Evolutionary conservation across 1,140 invertebrate species (phyloP).

Genomic region (Lepidurus couesii): DNA sequence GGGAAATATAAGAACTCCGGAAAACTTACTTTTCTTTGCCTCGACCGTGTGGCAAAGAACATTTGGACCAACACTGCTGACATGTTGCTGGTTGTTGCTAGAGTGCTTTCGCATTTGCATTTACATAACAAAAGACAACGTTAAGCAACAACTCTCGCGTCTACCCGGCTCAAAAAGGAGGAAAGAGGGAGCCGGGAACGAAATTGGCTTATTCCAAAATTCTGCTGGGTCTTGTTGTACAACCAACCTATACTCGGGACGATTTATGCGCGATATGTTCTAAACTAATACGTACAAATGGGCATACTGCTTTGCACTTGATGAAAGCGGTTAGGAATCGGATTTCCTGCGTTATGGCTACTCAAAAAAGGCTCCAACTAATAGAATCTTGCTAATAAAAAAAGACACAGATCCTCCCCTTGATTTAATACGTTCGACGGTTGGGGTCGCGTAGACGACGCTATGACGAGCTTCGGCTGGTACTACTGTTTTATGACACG

Average conservation of each 20-base stretch:
- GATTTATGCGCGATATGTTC: too few species aligned
- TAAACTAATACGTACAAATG: too few species aligned
- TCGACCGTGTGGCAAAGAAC: conserved; percentile 8
- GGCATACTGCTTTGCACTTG: not conserved
- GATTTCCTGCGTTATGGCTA: not conserved
- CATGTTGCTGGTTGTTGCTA: conserved; percentile 4
- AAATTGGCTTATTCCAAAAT: not conserved
- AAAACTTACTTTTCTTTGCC: conserved; percentile 19
- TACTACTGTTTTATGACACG: conserved; percentile 19
- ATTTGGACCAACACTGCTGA: conserved; percentile 10
- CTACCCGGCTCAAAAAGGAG: not conserved
- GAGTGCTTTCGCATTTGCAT: conserved; percentile 15
- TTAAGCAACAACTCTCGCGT: conserved; percentile 2
- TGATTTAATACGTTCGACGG: not conserved
- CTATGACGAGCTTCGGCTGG: not conserved
- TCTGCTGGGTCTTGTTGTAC: too few species aligned
- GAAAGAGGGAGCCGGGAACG: not conserved
- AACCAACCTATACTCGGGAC: too few species aligned
- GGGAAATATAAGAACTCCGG: conserved; percentile 12
- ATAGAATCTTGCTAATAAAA: too few species aligned
- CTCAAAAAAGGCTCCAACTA: not conserved
- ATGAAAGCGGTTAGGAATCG: not conserved
- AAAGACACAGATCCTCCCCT: not conserved
- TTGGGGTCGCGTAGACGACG: not conserved
- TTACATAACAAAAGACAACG: conserved; percentile 3